Base-by-base conservation (phyloP, 2,797 vertebrate species). In the Mormyrops attenuatus region DNA sequence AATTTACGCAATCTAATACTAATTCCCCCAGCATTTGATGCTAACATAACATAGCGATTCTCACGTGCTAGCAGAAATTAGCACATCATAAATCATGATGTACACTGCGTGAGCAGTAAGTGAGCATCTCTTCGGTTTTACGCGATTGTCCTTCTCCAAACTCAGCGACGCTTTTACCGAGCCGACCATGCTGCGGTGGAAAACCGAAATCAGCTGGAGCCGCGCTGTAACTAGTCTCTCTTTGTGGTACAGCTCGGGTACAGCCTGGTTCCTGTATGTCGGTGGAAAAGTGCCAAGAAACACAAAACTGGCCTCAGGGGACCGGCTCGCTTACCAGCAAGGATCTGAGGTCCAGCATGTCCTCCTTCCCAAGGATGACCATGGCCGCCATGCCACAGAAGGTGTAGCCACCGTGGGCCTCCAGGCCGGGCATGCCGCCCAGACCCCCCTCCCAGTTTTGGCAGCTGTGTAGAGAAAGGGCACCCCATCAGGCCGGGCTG, bases 361-460 rank as follows among this genome's bases (percentile, higher is more conserved):
- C 94, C 7, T 99, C 98, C 90, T 97, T 97, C 82, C 98, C 96
- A 90, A 99, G 95, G 92, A 99, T 99, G 91, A 99, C 97, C 91
- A 99, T 94, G 0, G 98, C 97, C 0, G 98, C 98, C 3, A 97
- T 92, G 30, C 98, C 98, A 0, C 98, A 99, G 96, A 99, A 99
- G 0, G 97, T 98, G 93, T 99, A 99, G 3, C 98, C 98, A 0
- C 98, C 98, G 0, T 99, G 98, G 0, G 98, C 98, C 93, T 99
- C 98, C 96, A 99, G 94, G 38, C 98, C 98, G 0, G 98, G 98
- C 88, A 98, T 97, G 0, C 98, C 98, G 0, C 98, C 98, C 0
- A 99, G 96, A 90, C 98, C 98, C 0, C 98, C 98, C 92, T 99
- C 98, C 98, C 98, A 99, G 92, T 99, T 99, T 95, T 99, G 98